Percentiles rank a stretch among this genome's conserved stretches.
Evolutionary conservation across 1,140 invertebrate genomes (phyloP).

Genomic region (Grapholita molesta): DNA sequence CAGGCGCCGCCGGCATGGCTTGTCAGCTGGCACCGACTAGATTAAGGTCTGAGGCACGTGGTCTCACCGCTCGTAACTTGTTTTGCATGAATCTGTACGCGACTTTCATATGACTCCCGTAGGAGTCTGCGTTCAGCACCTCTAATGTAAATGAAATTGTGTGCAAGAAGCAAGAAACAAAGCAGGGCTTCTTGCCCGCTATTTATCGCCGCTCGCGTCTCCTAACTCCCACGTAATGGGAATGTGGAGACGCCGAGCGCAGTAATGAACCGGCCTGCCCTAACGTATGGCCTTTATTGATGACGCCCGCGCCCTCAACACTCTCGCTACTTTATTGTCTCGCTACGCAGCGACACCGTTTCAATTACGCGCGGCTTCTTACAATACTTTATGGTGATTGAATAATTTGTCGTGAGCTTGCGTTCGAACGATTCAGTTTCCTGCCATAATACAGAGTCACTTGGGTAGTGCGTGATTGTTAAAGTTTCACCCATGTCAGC

Average conservation of each 20-base stretch:
- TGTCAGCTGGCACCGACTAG: constrained; percentile 54
- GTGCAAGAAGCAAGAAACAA: constrained; percentile 74
- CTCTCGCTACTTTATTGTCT: constrained; percentile 51
- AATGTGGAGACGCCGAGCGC: constrained; percentile 51
- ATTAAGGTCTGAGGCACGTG: constrained; percentile 61
- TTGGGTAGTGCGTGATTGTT: neutral
- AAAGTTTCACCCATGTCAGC: neutral
- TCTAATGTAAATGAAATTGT: constrained; percentile 76
- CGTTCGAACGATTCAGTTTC: constrained; percentile 1
- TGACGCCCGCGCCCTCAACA: constrained; percentile 47
- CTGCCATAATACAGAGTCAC: neutral
- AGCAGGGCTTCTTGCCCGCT: constrained; percentile 61
- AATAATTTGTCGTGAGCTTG: constrained; percentile 28
- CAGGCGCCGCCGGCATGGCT: constrained; percentile 42
- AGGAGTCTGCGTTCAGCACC: constrained; percentile 60
- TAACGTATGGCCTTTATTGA: constrained; percentile 70
- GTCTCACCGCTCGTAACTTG: constrained; percentile 63
- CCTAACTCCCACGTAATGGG: constrained; percentile 69
- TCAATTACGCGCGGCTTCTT: constrained; percentile 53
- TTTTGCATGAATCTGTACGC: constrained; percentile 71
- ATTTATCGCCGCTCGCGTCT: constrained; percentile 70
- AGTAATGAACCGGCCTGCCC: constrained; percentile 64
- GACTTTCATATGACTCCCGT: constrained; percentile 64
- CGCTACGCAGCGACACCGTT: constrained; percentile 42
- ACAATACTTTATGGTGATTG: constrained; percentile 41